Percentiles rank a stretch among this genome's conserved stretches.
These are phyloP conservation scores for Illadopsis cleaveri DNA, from an alignment of 2,113 vertebrate genomes.

Conservation along the genomic window DNA sequence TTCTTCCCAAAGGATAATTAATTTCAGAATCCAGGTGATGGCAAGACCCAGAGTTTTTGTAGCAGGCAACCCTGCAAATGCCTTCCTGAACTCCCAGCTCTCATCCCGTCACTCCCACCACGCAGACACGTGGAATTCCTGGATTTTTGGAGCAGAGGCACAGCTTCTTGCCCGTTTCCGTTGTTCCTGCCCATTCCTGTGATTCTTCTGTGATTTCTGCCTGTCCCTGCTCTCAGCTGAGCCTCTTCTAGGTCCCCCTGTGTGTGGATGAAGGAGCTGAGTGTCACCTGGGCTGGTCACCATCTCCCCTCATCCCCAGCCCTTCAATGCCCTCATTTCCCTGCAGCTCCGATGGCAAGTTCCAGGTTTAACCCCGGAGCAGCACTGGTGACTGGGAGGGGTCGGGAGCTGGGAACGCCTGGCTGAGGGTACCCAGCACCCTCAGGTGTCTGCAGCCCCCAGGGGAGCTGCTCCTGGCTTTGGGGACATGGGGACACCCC, in stretches of 20 bases:
- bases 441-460: neutral
- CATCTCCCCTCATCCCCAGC: neutral
- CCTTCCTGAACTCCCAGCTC: neutral
- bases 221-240: neutral
- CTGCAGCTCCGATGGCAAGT: neutral
- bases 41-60: neutral
- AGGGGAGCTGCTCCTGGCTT: neutral
- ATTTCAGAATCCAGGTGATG: neutral
- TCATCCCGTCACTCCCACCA: accelerated
- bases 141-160: accelerated
- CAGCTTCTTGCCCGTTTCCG: too few relatives aligned
- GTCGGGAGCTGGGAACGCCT: neutral
- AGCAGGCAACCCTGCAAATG: accelerated
- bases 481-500: neutral
- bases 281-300: neutral
- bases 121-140: accelerated
- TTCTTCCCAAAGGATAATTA: too few relatives aligned
- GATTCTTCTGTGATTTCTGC: neutral
- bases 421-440: neutral
- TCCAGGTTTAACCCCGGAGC: neutral
- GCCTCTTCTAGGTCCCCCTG: neutral
- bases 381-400: neutral
- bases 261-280: neutral
- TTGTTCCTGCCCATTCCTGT: neutral
- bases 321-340: neutral